Base-by-base conservation (phyloP, 2,797 vertebrate species). In the Chiloscyllium punctatum region DNA sequence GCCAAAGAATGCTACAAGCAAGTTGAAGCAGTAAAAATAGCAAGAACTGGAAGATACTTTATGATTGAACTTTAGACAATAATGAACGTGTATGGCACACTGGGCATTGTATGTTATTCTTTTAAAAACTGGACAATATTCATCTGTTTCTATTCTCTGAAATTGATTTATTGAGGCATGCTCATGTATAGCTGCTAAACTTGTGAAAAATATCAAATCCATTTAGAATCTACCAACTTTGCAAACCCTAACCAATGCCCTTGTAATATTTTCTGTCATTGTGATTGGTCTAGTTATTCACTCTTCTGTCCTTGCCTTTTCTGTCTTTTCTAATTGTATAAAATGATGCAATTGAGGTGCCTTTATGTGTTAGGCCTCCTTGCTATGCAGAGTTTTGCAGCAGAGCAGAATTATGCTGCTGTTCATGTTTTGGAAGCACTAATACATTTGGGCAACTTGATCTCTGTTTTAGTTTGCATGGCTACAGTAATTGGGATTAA, bases 1-100 rank as follows among this genome's bases (percentile, higher is more conserved):
- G 69, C 99, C 99, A 4, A 90, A 95, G 77, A 66, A 57, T 66
- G 53, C 42, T 33, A 21, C 4, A 2, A 77, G 77, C 42, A 95
- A 77, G 51, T 77, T 2, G 27, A 95, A 94, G 69, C 25, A 95
- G 27, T 95, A 77, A 94, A 69, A 94, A 72, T 74, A 27, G 51
- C 21, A 18, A 15, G 30, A 74, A 72, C 94, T 77, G 71, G 71
- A 74, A 77, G 53, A 33, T 4, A 53, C 53, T 53, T 95, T 48
- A 69, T 94, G 74, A 42, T 57, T 91, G 7, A 21, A 48, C 48
- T n/a, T 53, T 53, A 57, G 30, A 51, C 23, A 66, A 66, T 66
- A 16, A 91, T 30, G 42, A 94, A 94, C 68, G 51, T 48, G 13
- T 94, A 51, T 53, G 15, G 30, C 57, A 91, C 7, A 33, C 8